Evolutionary conservation across 2,797 vertebrate genomes (phyloP).

Genomic region (Salmo trutta): DNA sequence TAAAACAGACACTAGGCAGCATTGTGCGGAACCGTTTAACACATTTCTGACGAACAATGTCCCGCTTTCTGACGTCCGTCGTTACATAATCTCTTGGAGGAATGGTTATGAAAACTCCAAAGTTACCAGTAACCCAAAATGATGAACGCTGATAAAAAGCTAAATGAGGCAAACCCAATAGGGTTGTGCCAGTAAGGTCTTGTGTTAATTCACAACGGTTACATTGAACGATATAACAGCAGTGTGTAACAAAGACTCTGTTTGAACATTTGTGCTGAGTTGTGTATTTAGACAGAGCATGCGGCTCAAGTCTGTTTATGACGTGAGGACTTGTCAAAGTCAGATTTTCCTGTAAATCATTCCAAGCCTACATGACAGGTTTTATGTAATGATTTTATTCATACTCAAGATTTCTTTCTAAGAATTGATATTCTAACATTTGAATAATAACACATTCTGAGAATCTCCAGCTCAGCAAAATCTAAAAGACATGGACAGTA

Average conservation of each 20-base stretch:
- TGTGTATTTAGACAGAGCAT: neutral
- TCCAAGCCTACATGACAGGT: neutral
- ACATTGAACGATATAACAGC: neutral
- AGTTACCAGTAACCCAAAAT: neutral
- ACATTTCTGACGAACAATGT: neutral
- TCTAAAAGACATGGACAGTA: neutral
- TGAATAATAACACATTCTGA: neutral
- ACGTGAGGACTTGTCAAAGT: neutral
- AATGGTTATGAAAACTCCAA: neutral
- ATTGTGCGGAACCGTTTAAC: neutral
- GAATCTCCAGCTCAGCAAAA: neutral
- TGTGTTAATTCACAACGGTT: neutral
- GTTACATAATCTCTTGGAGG: neutral
- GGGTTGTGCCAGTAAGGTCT: neutral
- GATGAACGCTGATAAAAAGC: neutral
- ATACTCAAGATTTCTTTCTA: neutral
- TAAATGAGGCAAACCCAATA: neutral
- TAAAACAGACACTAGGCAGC: neutral
- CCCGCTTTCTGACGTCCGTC: conserved; percentile 1
- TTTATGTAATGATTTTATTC: neutral
- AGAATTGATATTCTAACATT: neutral
- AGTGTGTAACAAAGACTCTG: neutral
- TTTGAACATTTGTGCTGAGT: neutral
- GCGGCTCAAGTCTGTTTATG: neutral
- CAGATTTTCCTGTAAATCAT: conserved; percentile 9